Percentiles rank a stretch among this genome's conserved stretches.
phyloP scores from a whole-genome alignment of 1,140 invertebrate species.

The Triops longicaudatus region DNA sequence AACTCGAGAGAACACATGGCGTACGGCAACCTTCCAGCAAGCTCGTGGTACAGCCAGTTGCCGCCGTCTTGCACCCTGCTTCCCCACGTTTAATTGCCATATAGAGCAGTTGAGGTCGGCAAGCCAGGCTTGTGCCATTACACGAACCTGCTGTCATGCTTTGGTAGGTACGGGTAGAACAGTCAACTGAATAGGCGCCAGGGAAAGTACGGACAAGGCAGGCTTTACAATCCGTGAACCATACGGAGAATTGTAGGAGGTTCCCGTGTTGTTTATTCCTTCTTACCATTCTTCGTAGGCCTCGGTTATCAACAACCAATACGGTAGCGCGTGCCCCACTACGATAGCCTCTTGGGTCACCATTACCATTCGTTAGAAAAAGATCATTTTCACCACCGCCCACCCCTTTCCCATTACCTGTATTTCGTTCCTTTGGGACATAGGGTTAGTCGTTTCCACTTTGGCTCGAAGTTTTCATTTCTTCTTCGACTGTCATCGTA shows the following conservation, averaged over 20 bases:
- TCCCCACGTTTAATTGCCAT: not conserved
- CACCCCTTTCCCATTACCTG: not conserved
- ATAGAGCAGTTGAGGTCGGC: not conserved
- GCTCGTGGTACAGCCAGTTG: not conserved
- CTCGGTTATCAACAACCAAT: not conserved
- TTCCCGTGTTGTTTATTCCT: not conserved
- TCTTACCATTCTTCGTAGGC: not conserved
- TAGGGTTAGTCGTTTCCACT: not conserved
- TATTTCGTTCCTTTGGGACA: not conserved
- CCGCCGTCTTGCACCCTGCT: not conserved
- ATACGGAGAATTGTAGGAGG: not conserved
- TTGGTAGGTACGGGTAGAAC: not conserved
- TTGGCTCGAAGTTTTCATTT: not conserved
- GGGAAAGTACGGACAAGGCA: not conserved
- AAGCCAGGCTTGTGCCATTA: not conserved
- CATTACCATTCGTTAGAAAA: conserved; percentile 7
- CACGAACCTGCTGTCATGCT: conserved; percentile 6
- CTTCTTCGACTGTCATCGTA: not conserved
- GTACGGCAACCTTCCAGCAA: not conserved
- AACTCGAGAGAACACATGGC: not conserved
- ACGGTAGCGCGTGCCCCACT: not conserved
- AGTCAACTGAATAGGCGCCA: not conserved
- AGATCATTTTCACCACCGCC: not conserved
- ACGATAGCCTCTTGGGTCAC: not conserved
- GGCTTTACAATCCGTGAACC: not conserved